These are phyloP conservation scores for Procambarus virginalis DNA, from an alignment of 1,140 invertebrate genomes.

Conservation along the genomic window DNA sequence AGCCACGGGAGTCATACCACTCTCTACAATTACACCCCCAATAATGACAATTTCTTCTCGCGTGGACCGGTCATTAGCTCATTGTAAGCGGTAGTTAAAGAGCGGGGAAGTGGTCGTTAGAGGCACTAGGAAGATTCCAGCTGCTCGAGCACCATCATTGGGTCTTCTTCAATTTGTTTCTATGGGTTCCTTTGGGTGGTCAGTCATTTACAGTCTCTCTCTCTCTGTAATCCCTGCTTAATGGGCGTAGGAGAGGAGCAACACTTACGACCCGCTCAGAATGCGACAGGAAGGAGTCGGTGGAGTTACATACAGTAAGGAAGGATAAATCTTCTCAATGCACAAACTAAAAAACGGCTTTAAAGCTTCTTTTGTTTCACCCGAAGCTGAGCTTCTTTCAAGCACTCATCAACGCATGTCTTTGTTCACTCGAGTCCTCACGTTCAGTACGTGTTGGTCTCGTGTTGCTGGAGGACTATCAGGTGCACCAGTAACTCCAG, in stretches of 20 bases:
- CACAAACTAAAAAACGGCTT: neutral
- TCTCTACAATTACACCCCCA: neutral
- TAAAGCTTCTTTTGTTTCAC: no score
- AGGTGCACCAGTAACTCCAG: no score
- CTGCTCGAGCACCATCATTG: neutral
- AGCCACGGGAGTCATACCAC: neutral
- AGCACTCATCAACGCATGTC: no score
- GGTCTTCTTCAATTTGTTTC: neutral
- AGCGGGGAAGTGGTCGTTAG: neutral
- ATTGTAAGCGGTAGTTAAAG: conserved; percentile 6
- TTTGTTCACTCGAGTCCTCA: no score
- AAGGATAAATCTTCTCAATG: neutral
- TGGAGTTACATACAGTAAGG: neutral
- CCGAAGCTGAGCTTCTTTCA: no score
- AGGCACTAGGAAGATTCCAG: conserved; percentile 5
- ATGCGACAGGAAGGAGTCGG: neutral
- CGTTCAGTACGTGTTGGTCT: no score
- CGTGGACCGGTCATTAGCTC: neutral
- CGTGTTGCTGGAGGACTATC: no score
- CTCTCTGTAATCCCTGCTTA: neutral
- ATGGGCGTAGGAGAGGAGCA: neutral
- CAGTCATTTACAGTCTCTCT: neutral
- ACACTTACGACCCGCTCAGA: neutral
- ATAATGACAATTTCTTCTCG: conserved; percentile 11
- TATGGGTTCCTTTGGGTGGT: conserved; percentile 5